These are phyloP conservation scores for Rostratula benghalensis DNA, from an alignment of 2,113 vertebrate genomes.

Conservation along the genomic window DNA sequence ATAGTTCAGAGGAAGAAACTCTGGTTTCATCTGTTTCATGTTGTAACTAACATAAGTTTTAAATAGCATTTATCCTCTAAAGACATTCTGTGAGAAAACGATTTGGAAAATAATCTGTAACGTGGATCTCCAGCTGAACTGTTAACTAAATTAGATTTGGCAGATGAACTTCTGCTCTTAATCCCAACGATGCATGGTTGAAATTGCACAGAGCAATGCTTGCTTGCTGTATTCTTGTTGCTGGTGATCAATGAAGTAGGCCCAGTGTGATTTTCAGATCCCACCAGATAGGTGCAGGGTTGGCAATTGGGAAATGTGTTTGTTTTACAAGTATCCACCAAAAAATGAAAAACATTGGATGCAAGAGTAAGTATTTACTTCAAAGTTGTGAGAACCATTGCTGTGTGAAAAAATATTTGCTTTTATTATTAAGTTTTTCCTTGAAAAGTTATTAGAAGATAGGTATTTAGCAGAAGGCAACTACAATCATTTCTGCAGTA, in stretches of 20 bases:
- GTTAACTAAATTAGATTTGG: not conserved
- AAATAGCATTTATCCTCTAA: not conserved
- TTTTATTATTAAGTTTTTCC: not conserved
- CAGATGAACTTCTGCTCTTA: not conserved
- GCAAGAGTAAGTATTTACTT: not conserved
- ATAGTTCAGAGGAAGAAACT: not conserved
- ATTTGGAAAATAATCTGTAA: not conserved
- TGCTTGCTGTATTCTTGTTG: not conserved
- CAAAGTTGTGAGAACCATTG: not conserved
- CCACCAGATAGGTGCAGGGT: rapidly evolving
- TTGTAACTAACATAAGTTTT: not conserved
- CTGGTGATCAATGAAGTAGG: not conserved
- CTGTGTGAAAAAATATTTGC: not conserved
- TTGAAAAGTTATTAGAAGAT: not conserved
- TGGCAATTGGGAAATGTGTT: not conserved
- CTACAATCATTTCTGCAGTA: not conserved
- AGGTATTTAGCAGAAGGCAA: not conserved
- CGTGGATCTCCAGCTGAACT: not conserved
- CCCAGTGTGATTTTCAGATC: not conserved
- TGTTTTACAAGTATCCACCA: not conserved
- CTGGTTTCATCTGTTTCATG: not conserved
- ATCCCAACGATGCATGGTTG: not conserved
- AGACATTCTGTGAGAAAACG: not conserved
- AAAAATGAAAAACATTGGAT: not conserved
- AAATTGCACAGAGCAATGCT: not conserved